Base-by-base conservation (phyloP, 2,797 vertebrate species). In the Glossophaga mutica region DNA sequence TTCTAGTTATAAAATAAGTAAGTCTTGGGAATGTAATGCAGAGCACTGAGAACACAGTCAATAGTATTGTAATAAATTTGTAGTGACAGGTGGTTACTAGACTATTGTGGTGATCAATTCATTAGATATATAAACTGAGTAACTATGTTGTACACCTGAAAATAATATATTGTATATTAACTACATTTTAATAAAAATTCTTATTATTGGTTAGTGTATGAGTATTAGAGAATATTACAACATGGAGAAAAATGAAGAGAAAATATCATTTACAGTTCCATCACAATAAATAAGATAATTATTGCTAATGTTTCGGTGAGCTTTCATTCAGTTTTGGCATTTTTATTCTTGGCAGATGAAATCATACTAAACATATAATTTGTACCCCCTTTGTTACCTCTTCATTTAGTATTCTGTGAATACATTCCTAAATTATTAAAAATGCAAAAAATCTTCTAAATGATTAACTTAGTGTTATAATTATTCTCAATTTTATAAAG, bases 401-500 rank as follows among this genome's bases (percentile, higher is more conserved):
- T 89, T 65, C 26, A 92, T 9, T 70, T 89, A 55, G 55, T 90
- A 42, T n/a, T 89, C 14, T 83, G 16, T 44, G n/a, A 84, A 93
- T 10, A 85, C 5, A 70, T 90, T 91, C 0, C 9, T 62, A 93
- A 89, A n/a, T 95, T 74, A 70, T 74, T 91, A 87, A 78, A 95
- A 92, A 78, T 73, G 34, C 5, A 79, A 92, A 93, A 74, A 59
- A 9, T 14, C 3, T 90, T 87, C 50, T 59, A 79, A 93, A 91
- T 5, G 0, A 73, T 87, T 88, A 77, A 88, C 5, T 86, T 86
- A 34, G n/a, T 73, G 4, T 55, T 92, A 44, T 39, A 82, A 90
- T 84, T 93, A 65, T 44, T 79, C 9, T 77, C 32, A 90, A 34
- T 84, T 91, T 46, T 94, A 68, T 55, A 90, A 94, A 79, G 67